Base-by-base conservation (phyloP, 2,888 invertebrate species). In the Cremastinae sp. region DNA sequence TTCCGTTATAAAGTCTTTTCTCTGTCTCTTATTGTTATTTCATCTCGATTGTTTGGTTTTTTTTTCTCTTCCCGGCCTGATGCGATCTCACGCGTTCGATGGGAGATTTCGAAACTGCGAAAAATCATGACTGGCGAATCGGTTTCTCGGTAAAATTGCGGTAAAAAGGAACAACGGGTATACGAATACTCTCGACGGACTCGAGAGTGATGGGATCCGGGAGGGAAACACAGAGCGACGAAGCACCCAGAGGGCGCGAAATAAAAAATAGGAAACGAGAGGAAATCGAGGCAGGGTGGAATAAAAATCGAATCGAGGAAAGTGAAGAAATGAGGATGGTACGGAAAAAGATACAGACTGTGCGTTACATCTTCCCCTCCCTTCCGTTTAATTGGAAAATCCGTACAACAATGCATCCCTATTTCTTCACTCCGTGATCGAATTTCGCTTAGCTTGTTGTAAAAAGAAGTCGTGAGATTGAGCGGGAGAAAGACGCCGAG, bases 361-460 rank as follows among this genome's bases (percentile, higher is more conserved):
- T n/a, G 68, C 43, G 16, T 38, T 51, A n/a, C 75, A 77, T 73
- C 43, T 71, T 72, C 14, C 43, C 45, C 51, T 54, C 51, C 70
- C 78, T 74, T 80, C 80, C 78, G 82, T 84, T 84, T 85, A 84
- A 86, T 85, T 84, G 85, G 80, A 86, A 76, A 86, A 85, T 85
- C 82, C 82, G 74, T 81, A 81, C 78, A 83, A 86, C 84, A 85
- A 85, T 85, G 81, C 78, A 64, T 64, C 78, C 69, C 81, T 78
- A 79, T 79, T 70, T 70, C 78, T 75, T 74, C 69, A 75, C 45
- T 64, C 59, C 61, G 45, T 41, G 65, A 78, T 72, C 64, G 73
- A 75, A 56, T 58, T 75, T 75, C 49, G 66, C 70, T 65, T 54
- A 3, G 58, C 36, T 20, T 14, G 36, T 47, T 74, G 22, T 65